Conservation (phyloP, 1,140 invertebrate species). For the Drosophila melanica region DNA sequence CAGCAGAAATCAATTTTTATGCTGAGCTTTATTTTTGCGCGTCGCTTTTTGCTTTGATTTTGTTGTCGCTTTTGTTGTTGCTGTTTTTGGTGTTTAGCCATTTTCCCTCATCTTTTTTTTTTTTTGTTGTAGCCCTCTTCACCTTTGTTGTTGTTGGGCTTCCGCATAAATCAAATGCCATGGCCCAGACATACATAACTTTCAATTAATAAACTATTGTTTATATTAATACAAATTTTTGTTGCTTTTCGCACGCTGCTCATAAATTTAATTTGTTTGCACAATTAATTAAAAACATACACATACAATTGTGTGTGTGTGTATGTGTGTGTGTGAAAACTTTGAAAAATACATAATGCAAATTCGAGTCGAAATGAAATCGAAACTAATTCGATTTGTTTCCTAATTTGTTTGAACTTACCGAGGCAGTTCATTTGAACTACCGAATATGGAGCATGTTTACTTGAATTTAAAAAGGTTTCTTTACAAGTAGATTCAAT, state of each 20-base stretch:
- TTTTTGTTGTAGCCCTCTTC: constrained; percentile 6
- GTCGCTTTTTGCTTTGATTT: constrained; percentile 40
- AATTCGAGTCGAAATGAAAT: constrained; percentile 5
- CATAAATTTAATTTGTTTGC: constrained; percentile 64
- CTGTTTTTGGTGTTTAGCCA: constrained; percentile 32
- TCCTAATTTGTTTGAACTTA: not conserved
- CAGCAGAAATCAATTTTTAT: constrained; percentile 80
- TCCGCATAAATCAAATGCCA: constrained; percentile 59
- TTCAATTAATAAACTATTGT: constrained; percentile 82
- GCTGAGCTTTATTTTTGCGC: constrained; percentile 57
- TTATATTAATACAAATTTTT: constrained; percentile 74
- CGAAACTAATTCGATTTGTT: constrained; percentile 9
- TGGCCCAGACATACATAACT: constrained; percentile 50
- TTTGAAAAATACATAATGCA: not conserved
- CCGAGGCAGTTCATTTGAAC: constrained; percentile 1
- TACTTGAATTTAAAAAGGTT: too few relatives aligned
- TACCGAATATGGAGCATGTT: too few relatives aligned
- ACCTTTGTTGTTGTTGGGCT: constrained; percentile 6
- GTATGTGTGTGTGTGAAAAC: constrained; percentile 4
- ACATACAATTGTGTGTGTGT: constrained; percentile 6
- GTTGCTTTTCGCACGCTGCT: constrained; percentile 33
- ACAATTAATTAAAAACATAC: constrained; percentile 65
- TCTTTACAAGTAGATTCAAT: too few relatives aligned
- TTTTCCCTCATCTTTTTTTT: not conserved
- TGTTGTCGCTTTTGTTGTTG: constrained; percentile 21